Conservation (phyloP, 2,888 invertebrate genomes). For the Polydrusus pterygomalis region DNA sequence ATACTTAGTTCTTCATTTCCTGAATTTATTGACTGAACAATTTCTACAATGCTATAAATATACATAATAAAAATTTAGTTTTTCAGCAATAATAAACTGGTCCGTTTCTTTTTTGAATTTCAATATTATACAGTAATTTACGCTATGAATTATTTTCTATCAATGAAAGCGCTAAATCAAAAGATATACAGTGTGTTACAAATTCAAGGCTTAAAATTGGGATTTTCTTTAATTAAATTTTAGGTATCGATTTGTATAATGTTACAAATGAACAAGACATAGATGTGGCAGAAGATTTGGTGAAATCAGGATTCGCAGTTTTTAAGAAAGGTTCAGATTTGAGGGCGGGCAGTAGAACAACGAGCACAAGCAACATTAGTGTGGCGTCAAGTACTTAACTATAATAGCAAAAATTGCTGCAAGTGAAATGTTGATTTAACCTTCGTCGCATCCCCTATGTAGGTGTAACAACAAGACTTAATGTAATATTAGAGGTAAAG, state of each 20-base stretch:
- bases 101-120: no score
- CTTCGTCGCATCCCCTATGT: neutral
- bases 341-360: slow-evolving; percentile 61
- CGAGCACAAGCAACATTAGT: slow-evolving; percentile 67
- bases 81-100: no score
- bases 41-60: no score
- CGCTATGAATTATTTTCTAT: no score
- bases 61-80: no score
- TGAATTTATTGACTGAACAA: no score
- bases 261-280: slow-evolving; percentile 78
- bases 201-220: no score
- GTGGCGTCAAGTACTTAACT: slow-evolving; percentile 63
- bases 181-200: no score
- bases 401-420: neutral
- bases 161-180: no score
- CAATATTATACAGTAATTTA: no score
- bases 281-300: slow-evolving; percentile 78
- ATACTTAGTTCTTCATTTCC: no score
- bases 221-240: slow-evolving; percentile 17
- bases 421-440: neutral
- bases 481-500: slow-evolving; percentile 26
- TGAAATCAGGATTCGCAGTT: slow-evolving; percentile 77
- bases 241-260: slow-evolving; percentile 82
- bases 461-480: slow-evolving; percentile 6
- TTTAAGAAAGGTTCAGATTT: slow-evolving; percentile 65